Evolutionary conservation across 2,113 vertebrate genomes (phyloP).

Genomic region (Xiphias gladius): DNA sequence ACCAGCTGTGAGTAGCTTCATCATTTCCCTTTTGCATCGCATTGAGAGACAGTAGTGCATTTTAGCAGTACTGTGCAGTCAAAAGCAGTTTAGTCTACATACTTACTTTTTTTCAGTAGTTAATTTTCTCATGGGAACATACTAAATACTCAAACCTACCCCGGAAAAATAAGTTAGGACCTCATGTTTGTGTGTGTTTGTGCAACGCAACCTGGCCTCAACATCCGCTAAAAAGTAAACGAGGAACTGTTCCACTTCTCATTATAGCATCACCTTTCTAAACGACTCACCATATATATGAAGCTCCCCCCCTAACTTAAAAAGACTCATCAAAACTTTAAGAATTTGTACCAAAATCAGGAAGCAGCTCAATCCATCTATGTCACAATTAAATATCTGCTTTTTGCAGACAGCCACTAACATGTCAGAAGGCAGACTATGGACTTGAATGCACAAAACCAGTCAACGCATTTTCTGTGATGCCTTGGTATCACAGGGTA

Average conservation of each 20-base stretch:
- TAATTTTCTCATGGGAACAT: background rate
- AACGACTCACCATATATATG: background rate
- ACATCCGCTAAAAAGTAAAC: background rate
- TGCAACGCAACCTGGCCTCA: background rate
- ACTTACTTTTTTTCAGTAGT: background rate
- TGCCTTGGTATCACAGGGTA: background rate
- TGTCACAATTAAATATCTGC: background rate
- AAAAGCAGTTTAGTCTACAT: background rate
- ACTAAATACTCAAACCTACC: background rate
- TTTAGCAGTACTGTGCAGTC: background rate
- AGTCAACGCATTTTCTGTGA: conserved; percentile 14
- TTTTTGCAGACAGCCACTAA: background rate
- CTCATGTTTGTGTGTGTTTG: background rate
- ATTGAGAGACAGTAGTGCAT: background rate
- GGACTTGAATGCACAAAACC: conserved; percentile 7
- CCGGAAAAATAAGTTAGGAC: background rate
- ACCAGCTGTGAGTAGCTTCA: background rate
- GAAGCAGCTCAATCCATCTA: background rate
- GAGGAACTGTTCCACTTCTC: background rate
- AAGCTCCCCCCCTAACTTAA: background rate
- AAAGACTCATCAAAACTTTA: background rate
- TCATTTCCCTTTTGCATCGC: background rate
- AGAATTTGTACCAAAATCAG: background rate
- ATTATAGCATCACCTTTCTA: background rate
- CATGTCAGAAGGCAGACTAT: conserved; percentile 1